Conservation (phyloP, 2,797 vertebrate species). For the Semaprochilodus insignis region DNA sequence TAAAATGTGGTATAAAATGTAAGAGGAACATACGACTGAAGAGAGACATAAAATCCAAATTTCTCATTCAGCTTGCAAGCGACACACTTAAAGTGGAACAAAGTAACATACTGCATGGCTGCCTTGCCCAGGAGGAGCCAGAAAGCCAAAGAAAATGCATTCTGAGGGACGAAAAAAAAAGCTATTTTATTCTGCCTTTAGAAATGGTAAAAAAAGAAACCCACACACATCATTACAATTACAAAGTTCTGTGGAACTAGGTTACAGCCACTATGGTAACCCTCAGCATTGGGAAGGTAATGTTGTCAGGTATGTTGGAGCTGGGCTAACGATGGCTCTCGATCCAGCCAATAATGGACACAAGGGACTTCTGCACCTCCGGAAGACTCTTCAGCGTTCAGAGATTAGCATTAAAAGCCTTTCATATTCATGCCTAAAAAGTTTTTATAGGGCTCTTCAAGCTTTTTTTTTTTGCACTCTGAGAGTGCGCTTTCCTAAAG, state of each 20-base stretch:
- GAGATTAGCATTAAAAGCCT: conserved; percentile 48
- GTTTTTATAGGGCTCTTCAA: conserved; percentile 17
- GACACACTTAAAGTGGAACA: conserved; percentile 4
- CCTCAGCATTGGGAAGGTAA: neutral
- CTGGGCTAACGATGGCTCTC: conserved; percentile 38
- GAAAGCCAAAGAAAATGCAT: conserved; percentile 15
- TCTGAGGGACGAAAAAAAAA: neutral
- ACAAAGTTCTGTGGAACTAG: conserved; percentile 28
- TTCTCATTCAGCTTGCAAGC: neutral
- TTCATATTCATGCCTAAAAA: conserved; percentile 27
- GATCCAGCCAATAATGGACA: conserved; percentile 18
- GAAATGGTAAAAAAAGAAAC: neutral
- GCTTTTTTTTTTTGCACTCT: conserved; percentile 1
- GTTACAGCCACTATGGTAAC: conserved; percentile 23
- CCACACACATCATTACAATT: conserved; percentile 9
- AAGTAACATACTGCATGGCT: conserved; percentile 4
- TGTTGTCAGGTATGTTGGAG: conserved; percentile 9
- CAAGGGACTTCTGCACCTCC: conserved; percentile 19
- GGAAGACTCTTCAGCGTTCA: conserved; percentile 40
- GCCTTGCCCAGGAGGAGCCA: conserved; percentile 2
- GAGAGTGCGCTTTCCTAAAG: conserved; percentile 30
- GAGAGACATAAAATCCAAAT: conserved; percentile 1
- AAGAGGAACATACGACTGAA: neutral
- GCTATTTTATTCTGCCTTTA: neutral
- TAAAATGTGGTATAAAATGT: neutral